Percentiles rank a stretch among this genome's conserved stretches.
These are phyloP conservation scores for Empis livida DNA, from an alignment of 2,888 invertebrate species.

Conservation along the genomic window DNA sequence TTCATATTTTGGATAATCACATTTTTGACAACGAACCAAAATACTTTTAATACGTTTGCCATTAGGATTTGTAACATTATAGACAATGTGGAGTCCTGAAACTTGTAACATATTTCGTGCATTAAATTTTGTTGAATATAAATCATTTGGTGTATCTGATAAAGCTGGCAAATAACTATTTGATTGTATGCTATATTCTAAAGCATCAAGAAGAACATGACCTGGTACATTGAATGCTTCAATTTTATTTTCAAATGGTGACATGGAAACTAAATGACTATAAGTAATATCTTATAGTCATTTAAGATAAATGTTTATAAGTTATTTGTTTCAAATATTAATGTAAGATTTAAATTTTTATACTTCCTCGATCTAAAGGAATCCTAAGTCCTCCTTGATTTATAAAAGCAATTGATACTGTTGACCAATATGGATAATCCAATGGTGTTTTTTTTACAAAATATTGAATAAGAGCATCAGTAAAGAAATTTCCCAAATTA, in stretches of 20 bases:
- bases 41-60: constrained; percentile 46
- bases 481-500: constrained; percentile 57
- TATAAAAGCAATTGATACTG: constrained; percentile 50
- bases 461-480: constrained; percentile 53
- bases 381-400: constrained; percentile 61
- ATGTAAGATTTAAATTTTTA: constrained; percentile 1
- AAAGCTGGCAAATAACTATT: not conserved
- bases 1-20: constrained; percentile 48
- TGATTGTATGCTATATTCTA: constrained; percentile 41
- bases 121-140: constrained; percentile 16
- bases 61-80: constrained; percentile 44
- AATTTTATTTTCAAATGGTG: constrained; percentile 66
- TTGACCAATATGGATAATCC: constrained; percentile 45
- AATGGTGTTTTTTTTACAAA: constrained; percentile 29
- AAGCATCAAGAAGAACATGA: constrained; percentile 44
- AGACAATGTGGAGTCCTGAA: constrained; percentile 39
- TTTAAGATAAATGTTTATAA: not conserved
- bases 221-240: constrained; percentile 60
- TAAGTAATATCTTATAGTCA: constrained; percentile 53
- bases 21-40: constrained; percentile 46
- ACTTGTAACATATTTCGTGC: constrained; percentile 39
- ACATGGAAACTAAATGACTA: constrained; percentile 50
- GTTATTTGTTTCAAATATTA: not conserved
- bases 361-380: constrained; percentile 50
- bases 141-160: not conserved